Evolutionary conservation across 1,140 invertebrate genomes (phyloP).

Genomic region (Gonatopus flavifemur): DNA sequence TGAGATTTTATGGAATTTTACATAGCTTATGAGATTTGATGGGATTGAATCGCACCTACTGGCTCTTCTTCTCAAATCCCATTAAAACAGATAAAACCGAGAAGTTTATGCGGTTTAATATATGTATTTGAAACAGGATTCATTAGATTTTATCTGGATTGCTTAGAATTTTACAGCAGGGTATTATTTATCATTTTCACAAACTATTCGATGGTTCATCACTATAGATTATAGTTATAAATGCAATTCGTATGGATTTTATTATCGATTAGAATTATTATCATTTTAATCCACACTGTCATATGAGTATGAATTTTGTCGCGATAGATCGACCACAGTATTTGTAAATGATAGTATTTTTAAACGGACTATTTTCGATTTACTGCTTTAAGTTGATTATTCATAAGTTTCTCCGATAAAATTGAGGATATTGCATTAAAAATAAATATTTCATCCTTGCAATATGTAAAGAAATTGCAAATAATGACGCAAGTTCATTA

Average conservation of each 20-base stretch:
- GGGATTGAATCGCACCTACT: no score
- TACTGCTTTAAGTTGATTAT: conserved; percentile 19
- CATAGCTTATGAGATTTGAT: no score
- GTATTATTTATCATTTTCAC: conserved; percentile 8
- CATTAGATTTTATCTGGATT: no score
- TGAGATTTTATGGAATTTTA: no score
- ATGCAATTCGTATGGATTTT: conserved; percentile 17
- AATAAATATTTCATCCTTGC: conserved; percentile 40
- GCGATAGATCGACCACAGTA: conserved; percentile 13
- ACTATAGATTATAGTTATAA: conserved; percentile 10
- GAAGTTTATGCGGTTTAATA: conserved; percentile 4
- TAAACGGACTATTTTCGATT: conserved; percentile 10
- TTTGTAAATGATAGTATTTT: conserved; percentile 17
- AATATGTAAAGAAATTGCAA: conserved; percentile 37
- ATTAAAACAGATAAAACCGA: no score
- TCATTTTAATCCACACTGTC: conserved; percentile 2
- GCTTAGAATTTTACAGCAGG: no score
- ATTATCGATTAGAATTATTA: conserved; percentile 6
- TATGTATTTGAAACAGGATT: conserved; percentile 11
- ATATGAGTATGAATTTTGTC: not conserved
- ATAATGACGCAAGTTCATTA: conserved; percentile 30
- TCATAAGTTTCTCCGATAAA: conserved; percentile 19
- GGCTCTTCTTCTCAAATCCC: no score
- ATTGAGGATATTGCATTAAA: conserved; percentile 23
- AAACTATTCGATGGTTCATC: not conserved